Evolutionary conservation across 2,113 vertebrate genomes (phyloP).

Genomic region (Ifrita kowaldi): DNA sequence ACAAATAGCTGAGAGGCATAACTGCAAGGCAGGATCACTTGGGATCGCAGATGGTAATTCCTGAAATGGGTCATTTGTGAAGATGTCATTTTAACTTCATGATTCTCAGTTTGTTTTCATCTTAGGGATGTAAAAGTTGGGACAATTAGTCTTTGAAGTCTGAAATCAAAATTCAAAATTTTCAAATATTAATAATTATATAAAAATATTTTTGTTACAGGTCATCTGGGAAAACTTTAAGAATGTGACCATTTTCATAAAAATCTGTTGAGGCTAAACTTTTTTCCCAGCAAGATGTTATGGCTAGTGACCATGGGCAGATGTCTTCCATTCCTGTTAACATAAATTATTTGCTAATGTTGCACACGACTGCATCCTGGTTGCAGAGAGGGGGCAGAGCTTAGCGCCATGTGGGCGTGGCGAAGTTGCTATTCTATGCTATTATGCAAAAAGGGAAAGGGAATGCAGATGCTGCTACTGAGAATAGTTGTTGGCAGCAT

Average conservation of each 20-base stretch:
- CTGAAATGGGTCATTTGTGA: background rate
- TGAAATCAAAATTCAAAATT: background rate
- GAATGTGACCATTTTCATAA: background rate
- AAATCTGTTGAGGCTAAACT: background rate
- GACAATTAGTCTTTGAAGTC: background rate
- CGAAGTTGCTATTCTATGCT: background rate
- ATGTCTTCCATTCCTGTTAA: background rate
- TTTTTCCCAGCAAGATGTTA: background rate
- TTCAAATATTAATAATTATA: background rate
- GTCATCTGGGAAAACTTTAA: background rate
- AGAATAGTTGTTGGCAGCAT: background rate
- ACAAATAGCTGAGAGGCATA: background rate
- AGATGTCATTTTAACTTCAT: background rate
- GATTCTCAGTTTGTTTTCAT: background rate
- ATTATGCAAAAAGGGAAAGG: background rate
- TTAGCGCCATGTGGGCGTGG: background rate
- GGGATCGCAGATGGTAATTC: background rate
- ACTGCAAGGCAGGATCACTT: background rate
- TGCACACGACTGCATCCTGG: background rate
- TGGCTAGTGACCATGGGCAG: background rate
- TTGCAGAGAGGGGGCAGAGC: background rate
- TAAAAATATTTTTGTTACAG: background rate
- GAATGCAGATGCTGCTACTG: background rate
- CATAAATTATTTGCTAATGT: background rate
- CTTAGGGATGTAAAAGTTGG: background rate